A percentile compares a stretch with the other conserved stretches of the same genome.
phyloP scores from a whole-genome alignment of 2,888 invertebrate species.

The Sipha maydis region DNA sequence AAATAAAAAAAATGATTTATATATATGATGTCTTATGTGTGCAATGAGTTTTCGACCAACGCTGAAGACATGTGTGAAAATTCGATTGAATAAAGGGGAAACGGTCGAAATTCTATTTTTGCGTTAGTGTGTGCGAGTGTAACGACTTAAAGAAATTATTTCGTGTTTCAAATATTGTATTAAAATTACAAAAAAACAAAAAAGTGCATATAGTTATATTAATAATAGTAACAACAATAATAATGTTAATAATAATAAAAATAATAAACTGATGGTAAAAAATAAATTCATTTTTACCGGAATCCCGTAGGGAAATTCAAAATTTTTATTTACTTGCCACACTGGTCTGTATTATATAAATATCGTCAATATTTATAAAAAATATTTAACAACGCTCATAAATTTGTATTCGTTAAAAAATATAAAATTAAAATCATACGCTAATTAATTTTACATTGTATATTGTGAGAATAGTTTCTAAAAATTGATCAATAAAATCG shows the following conservation, averaged over 20 bases:
- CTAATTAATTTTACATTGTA: too few relatives aligned
- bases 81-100: neutral
- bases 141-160: neutral
- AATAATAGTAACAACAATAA: too few relatives aligned
- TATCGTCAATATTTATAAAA: neutral
- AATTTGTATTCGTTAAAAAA: neutral
- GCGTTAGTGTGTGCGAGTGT: neutral
- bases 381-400: neutral
- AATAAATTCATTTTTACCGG: neutral
- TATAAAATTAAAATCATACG: neutral
- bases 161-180: neutral
- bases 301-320: neutral
- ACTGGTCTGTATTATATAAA: neutral
- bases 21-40: too few relatives aligned
- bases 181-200: neutral
- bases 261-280: neutral
- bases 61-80: neutral
- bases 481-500: too few relatives aligned
- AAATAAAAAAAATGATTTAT: neutral
- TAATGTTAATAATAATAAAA: too few relatives aligned
- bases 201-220: neutral
- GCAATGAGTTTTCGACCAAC: slow-evolving; percentile 10
- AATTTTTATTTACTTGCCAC: neutral
- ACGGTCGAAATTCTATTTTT: neutral
- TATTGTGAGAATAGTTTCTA: too few relatives aligned